phyloP scores from a whole-genome alignment of 2,797 vertebrate genomes.

The Vireo griseus region DNA sequence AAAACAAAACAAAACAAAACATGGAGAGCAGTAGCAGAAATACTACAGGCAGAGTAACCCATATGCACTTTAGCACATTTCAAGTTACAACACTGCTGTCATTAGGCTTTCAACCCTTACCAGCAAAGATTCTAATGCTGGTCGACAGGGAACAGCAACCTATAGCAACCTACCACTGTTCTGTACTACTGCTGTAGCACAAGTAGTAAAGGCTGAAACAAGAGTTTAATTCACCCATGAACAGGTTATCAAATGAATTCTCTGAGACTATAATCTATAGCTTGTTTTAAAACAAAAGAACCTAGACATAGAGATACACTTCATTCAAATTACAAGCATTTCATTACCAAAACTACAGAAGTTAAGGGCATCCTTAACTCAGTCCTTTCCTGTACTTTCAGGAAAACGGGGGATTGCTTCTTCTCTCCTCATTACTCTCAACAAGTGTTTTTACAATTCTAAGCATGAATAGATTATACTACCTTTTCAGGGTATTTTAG shows the following conservation, averaged over 20 bases:
- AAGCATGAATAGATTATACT: not conserved
- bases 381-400: not conserved
- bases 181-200: not conserved
- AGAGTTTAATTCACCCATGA: not conserved
- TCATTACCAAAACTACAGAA: not conserved
- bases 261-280: not conserved
- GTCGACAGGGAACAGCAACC: not conserved
- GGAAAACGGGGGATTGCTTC: not conserved
- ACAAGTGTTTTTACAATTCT: not conserved
- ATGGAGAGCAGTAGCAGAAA: not conserved
- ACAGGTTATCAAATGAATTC: not conserved
- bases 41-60: not conserved
- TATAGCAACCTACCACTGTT: not conserved
- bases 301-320: not conserved
- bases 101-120: not conserved
- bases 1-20: not conserved
- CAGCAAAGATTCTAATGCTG: not conserved
- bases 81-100: not conserved
- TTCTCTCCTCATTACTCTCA: not conserved
- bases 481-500: not conserved
- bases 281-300: not conserved
- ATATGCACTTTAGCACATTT: not conserved
- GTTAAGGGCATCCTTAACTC: not conserved
- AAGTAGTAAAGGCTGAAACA: not conserved
- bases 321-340: not conserved